These are phyloP conservation scores for Chymomyza costata DNA, from an alignment of 1,140 invertebrate genomes.

Conservation along the genomic window DNA sequence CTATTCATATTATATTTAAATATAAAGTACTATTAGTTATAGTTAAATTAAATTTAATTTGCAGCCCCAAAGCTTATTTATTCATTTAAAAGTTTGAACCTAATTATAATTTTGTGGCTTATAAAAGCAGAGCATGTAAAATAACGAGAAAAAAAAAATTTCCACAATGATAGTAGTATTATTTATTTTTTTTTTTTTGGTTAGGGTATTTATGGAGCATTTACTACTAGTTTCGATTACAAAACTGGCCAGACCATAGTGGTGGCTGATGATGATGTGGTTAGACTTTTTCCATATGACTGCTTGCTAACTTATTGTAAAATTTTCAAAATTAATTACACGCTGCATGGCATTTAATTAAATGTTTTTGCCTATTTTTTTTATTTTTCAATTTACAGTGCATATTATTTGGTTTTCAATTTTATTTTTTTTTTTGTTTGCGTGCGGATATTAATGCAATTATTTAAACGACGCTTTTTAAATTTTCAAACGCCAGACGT, in stretches of 20 bases:
- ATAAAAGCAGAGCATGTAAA: too few relatives aligned
- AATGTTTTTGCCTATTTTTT: conserved; percentile 32
- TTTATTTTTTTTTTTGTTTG: too few relatives aligned
- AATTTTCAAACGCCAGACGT: neutral
- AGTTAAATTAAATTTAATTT: neutral
- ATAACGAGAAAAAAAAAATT: too few relatives aligned
- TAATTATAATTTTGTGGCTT: too few relatives aligned
- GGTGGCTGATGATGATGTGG: too few relatives aligned
- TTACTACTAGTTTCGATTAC: conserved; percentile 47
- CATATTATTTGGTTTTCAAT: too few relatives aligned
- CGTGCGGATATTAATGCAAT: conserved; percentile 47
- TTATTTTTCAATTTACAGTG: conserved; percentile 7
- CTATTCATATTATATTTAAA: too few relatives aligned
- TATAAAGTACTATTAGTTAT: neutral
- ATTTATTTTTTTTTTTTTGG: conserved; percentile 36
- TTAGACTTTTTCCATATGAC: conserved; percentile 5
- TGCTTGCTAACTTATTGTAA: conserved; percentile 10
- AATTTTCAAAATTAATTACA: conserved; percentile 45
- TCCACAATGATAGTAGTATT: too few relatives aligned
- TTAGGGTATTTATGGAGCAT: conserved; percentile 15
- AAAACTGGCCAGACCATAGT: conserved; percentile 22
- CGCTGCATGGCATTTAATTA: conserved; percentile 40
- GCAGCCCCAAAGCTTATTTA: too few relatives aligned
- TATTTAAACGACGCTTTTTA: conserved; percentile 29
- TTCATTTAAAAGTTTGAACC: too few relatives aligned